phyloP scores from a whole-genome alignment of 2,113 vertebrate genomes.

The Tenrec ecaudatus region DNA sequence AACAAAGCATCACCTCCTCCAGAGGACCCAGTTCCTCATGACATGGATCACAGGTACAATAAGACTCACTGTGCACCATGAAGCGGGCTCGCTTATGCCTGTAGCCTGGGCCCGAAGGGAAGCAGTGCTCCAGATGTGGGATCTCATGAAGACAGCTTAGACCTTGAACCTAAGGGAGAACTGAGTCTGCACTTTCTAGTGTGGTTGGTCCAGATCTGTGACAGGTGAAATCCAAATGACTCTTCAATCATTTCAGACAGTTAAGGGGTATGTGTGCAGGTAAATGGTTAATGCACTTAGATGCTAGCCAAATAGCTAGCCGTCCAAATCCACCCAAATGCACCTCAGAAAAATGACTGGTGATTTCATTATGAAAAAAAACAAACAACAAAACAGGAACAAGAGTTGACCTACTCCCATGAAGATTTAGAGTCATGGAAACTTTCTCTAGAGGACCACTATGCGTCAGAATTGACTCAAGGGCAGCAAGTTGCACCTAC shows the following conservation, averaged over 20 bases:
- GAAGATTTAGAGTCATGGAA: no score
- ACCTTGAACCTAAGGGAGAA: background rate
- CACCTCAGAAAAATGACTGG: background rate
- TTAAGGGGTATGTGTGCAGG: background rate
- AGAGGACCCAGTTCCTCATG: background rate
- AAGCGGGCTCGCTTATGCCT: background rate
- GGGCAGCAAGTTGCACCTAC: no score
- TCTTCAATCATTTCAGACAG: background rate
- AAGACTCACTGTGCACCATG: background rate
- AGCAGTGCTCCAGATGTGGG: accelerated
- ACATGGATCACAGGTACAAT: no score
- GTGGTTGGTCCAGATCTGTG: background rate
- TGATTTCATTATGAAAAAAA: background rate
- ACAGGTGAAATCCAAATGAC: background rate
- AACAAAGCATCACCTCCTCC: background rate
- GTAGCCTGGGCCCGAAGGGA: accelerated
- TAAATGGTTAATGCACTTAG: background rate
- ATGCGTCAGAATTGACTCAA: no score
- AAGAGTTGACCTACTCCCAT: no score
- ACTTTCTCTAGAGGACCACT: no score
- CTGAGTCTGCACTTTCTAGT: background rate
- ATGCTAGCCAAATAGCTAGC: background rate
- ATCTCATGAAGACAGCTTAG: background rate
- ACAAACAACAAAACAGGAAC: no score
- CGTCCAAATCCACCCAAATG: background rate